Evolutionary conservation across 1,140 invertebrate genomes (phyloP).

Genomic region (Manduca sexta): DNA sequence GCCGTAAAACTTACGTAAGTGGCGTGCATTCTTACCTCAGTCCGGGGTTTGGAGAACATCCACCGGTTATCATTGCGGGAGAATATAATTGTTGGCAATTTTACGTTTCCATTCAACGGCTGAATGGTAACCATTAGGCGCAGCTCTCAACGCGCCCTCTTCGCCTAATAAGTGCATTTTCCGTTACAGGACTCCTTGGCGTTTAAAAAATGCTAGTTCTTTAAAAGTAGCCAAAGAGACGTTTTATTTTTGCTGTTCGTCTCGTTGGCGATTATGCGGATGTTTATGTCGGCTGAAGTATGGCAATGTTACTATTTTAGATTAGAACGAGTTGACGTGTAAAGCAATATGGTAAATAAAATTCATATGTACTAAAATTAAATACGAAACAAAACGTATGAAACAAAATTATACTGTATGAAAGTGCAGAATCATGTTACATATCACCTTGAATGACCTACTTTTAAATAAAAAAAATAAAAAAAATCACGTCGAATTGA

Average conservation of each 20-base stretch:
- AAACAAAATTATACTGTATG: too few relatives aligned
- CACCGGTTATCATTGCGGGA: constrained; percentile 67
- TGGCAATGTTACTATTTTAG: too few relatives aligned
- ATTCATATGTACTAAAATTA: too few relatives aligned
- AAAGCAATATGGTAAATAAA: too few relatives aligned
- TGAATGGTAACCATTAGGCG: constrained; percentile 68
- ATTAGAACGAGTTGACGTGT: too few relatives aligned
- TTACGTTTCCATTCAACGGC: constrained; percentile 59
- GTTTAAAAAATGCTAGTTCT: constrained; percentile 50
- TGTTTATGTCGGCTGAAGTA: too few relatives aligned
- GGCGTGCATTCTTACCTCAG: constrained; percentile 5
- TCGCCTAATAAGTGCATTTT: constrained; percentile 69
- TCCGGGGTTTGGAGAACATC: constrained; percentile 43
- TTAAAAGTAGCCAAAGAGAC: too few relatives aligned
- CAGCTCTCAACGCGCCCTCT: constrained; percentile 55
- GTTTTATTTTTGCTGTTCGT: neutral
- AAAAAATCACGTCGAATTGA: too few relatives aligned
- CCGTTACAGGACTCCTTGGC: constrained; percentile 64
- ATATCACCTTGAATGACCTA: too few relatives aligned
- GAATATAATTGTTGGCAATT: constrained; percentile 72
- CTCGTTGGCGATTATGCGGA: constrained; percentile 10
- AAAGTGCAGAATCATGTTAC: too few relatives aligned
- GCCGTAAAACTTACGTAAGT: neutral
- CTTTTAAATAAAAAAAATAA: too few relatives aligned
- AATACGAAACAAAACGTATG: too few relatives aligned